phyloP scores from a whole-genome alignment of 1,140 invertebrate species.

The Orchestia grillus region DNA sequence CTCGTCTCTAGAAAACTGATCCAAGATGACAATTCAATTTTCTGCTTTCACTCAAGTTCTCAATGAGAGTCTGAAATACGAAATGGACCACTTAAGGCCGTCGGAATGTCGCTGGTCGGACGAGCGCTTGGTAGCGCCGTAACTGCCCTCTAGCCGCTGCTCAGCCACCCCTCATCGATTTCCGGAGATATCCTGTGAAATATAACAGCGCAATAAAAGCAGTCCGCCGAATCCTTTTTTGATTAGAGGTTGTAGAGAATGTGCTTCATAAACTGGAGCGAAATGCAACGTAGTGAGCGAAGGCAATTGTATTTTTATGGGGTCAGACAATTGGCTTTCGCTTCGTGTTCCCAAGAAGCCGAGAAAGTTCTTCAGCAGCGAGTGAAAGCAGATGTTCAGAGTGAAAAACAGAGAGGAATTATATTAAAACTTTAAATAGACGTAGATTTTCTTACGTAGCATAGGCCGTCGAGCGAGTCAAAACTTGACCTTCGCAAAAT shows the following conservation, averaged over 20 bases:
- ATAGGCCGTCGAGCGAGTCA: background rate
- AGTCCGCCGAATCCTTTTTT: conserved; percentile 44
- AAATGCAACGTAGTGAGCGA: background rate
- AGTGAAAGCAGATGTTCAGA: background rate
- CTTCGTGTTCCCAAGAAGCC: background rate
- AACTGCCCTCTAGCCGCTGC: background rate
- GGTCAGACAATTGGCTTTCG: background rate
- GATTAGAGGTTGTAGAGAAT: conserved; percentile 49
- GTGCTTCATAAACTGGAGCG: conserved; percentile 27
- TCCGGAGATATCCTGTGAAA: background rate
- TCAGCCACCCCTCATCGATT: conserved; percentile 28
- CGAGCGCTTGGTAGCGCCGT: background rate
- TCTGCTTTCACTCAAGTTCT: background rate
- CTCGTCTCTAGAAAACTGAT: background rate
- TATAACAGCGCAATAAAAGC: conserved; percentile 44
- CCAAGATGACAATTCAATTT: background rate
- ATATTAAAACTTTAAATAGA: background rate
- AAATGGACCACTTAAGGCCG: background rate
- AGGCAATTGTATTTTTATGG: conserved; percentile 10
- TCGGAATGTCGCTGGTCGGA: background rate
- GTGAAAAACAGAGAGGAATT: background rate
- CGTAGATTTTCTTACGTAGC: background rate
- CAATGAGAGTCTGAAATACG: background rate
- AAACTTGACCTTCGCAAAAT: background rate
- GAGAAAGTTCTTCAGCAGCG: background rate